Evolutionary conservation across 2,888 invertebrate genomes (phyloP), one percentile per base, ranked within the genome.

Genomic region (Apotomis capreana): DNA sequence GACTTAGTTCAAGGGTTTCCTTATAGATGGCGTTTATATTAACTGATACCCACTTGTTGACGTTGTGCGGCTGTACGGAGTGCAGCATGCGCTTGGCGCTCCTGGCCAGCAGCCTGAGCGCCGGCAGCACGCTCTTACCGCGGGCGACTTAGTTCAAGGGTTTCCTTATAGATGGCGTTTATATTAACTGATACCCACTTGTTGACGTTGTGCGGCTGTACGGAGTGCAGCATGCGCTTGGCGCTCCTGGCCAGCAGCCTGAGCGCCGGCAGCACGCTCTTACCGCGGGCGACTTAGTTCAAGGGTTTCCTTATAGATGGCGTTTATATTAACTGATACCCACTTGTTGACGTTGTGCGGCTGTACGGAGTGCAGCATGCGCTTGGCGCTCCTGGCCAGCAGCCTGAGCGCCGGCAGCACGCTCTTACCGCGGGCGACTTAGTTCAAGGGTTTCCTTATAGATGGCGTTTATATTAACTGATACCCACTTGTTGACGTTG

Each of bases 371-470:
- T 95, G 95, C 69, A 97, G 87, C 94, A 96, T 95, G 74, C 95
- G 92, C 78, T 95, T 95, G 0, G 96, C 95, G 79, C 95, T 95
- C 82, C 96, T 96, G 54, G 95, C 95, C 75, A 96, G 95, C 55
- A 97, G 88, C 82, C 96, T 95, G 74, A 97, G 88, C 58, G 97
- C 95, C 12, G 97, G 94, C 80, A 97, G 95, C 63, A 97, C 96
- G 15, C 15, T 15, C 15, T 15, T 15, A 15, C 15, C 15, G 15
- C 15, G 15, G 15, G 15, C 15, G 15, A 15, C 1, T 15, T 15
- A 15, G 15, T 15, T 15, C 15, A 15, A 15, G 15, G 15, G 15
- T 15, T 15, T 15, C 15, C 15, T 1, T 15, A 15, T 15, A 15
- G 15, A 15, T 15, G 15, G 15, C 15, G 15, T 1, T 15, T 0